Evolutionary conservation across 2,888 invertebrate species (phyloP), one percentile per base, ranked within the genome.

Genomic region (Stenolophus ochropezus): DNA sequence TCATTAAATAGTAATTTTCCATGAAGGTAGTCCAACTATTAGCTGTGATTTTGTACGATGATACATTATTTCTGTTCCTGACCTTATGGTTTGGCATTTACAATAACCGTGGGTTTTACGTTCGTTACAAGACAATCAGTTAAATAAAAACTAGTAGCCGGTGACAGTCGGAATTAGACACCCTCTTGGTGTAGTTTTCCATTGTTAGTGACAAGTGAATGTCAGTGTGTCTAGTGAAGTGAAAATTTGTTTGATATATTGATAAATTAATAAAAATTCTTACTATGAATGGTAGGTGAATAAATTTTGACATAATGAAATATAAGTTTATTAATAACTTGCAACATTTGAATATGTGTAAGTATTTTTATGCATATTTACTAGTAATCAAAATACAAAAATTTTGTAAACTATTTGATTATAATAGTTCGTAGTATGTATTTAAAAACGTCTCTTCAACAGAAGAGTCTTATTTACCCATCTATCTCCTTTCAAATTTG

Each of bases 11-110:
- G 16, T 27, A 69, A 69, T 69, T 33, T 42, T 69, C 42, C 18
- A 69, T 8, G 23, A 61, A 61, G 61, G 25, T 25, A 25, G 61
- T 11, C 8, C 20, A n/a, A 25, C 65, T 16, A 69, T 18, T 69
- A 21, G 33, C 11, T 18, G 27, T 69, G 33, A 20, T 42, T 16
- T 27, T 69, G 11, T 5, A 8, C 71, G 71, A 74, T 74, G 74
- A 74, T 51, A 74, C 74, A 74, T 25, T 14, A 73, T 73, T 42
- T 73, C 49, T 73, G 47, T 18, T 49, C 42, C 3, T 73, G 73
- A 73, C 73, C 47, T 73, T 69, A 69, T 42, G 47, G 47, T 69
- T 33, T 73, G 73, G 42, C 73, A 73, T 73, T 73, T 73, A 23
- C 16, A 21, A 21, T 73, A 14, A 69, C 20, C 47, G 73, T 42